phyloP scores from a whole-genome alignment of 2,888 invertebrate species.

The Cataglyphis cursor region DNA sequence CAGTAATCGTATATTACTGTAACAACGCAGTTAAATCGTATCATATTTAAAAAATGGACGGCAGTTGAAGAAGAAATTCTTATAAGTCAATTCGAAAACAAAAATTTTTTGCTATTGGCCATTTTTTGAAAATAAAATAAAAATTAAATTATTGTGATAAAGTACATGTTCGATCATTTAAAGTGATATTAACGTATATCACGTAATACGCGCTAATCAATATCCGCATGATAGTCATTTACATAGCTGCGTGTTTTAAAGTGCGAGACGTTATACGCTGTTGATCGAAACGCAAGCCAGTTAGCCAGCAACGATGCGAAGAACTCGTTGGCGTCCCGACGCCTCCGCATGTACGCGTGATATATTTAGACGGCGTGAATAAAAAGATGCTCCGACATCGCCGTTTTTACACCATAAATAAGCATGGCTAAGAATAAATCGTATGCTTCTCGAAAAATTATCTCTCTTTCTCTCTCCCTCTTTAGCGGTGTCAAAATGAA shows the following conservation, averaged over 20 bases:
- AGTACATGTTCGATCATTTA: background rate
- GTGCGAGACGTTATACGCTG: background rate
- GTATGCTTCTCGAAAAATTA: background rate
- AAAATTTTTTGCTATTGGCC: background rate
- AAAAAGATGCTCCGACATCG: background rate
- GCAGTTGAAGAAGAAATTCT: background rate
- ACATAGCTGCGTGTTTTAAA: background rate
- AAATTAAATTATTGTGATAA: background rate
- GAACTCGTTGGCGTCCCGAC: conserved; percentile 11
- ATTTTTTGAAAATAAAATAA: background rate
- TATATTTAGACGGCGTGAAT: conserved; percentile 31
- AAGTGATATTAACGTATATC: conserved; percentile 17
- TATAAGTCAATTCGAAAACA: background rate
- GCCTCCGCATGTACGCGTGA: background rate
- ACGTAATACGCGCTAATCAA: background rate
- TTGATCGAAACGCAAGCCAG: background rate
- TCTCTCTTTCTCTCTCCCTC: background rate
- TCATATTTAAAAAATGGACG: background rate
- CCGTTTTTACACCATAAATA: conserved; percentile 15
- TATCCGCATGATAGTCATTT: background rate
- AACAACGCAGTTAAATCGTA: background rate
- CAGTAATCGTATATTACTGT: background rate
- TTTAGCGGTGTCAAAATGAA: background rate
- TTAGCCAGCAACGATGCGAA: background rate
- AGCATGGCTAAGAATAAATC: background rate